Evolutionary conservation across 1,140 invertebrate species (phyloP).

Genomic region (Leptinotarsa defecta): DNA sequence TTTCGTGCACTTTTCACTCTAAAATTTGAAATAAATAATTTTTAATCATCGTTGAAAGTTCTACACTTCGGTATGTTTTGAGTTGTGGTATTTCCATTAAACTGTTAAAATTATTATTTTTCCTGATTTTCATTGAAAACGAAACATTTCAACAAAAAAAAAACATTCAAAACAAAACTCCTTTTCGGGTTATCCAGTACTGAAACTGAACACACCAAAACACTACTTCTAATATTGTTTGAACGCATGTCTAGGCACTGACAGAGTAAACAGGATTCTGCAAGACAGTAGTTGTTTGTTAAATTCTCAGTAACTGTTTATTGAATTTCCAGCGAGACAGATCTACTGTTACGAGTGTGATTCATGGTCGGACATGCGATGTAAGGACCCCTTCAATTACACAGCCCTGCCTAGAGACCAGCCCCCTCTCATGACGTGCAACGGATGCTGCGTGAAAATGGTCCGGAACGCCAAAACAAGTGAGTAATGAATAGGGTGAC

Average conservation of each 20-base stretch:
- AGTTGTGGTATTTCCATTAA: too few relatives aligned
- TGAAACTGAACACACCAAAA: conserved; percentile 8
- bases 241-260: neutral
- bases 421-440: conserved; percentile 82
- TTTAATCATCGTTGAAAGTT: too few relatives aligned
- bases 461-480: conserved; percentile 85
- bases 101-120: too few relatives aligned
- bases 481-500: conserved; percentile 62
- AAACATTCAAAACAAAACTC: neutral
- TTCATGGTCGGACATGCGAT: conserved; percentile 84
- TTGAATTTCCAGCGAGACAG: conserved; percentile 66
- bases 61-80: too few relatives aligned
- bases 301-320: conserved; percentile 5
- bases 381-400: conserved; percentile 92
- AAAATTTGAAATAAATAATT: too few relatives aligned
- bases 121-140: neutral
- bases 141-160: conserved; percentile 1
- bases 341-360: conserved; percentile 94
- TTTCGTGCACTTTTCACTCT: too few relatives aligned
- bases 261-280: neutral
- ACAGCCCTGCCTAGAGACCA: conserved; percentile 82
- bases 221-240: neutral
- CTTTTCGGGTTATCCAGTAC: neutral
- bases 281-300: neutral
- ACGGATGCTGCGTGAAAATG: conserved; percentile 94